Percentiles rank a stretch among this genome's conserved stretches.
These are phyloP conservation scores for Adelges cooleyi DNA, from an alignment of 1,140 invertebrate species.

Conservation along the genomic window DNA sequence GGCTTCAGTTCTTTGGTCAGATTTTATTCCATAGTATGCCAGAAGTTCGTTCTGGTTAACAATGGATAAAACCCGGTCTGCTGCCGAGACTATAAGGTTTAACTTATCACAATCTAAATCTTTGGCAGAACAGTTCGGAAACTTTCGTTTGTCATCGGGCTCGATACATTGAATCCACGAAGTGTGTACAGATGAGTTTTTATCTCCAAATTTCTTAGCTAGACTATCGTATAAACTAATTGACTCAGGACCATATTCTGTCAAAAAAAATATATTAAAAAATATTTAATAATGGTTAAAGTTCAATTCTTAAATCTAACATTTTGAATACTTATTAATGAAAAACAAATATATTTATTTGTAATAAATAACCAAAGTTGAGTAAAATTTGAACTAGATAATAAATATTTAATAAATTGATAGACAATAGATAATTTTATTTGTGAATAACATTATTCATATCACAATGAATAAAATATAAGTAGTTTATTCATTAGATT, in stretches of 20 bases:
- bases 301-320: no score
- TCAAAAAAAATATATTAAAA: no score
- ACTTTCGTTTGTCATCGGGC: constrained; percentile 38
- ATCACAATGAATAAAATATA: no score
- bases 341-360: no score
- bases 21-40: constrained; percentile 66
- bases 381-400: no score
- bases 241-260: constrained; percentile 43
- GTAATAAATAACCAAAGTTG: no score
- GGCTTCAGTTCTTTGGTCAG: constrained; percentile 58
- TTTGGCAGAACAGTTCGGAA: constrained; percentile 27
- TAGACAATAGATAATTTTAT: no score
- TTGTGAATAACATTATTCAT: no score
- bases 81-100: constrained; percentile 46
- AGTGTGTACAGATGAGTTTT: constrained; percentile 55
- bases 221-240: constrained; percentile 66
- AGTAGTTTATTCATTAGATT: no score
- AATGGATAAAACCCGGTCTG: constrained; percentile 53
- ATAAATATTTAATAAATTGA: no score
- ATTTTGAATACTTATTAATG: no score
- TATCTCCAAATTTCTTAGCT: constrained; percentile 52
- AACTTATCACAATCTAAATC: constrained; percentile 39
- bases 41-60: constrained; percentile 63
- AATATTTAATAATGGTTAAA: no score
- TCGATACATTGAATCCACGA: constrained; percentile 68